These are phyloP conservation scores for Iguana delicatissima DNA, from an alignment of 2,797 vertebrate species.

Conservation along the genomic window DNA sequence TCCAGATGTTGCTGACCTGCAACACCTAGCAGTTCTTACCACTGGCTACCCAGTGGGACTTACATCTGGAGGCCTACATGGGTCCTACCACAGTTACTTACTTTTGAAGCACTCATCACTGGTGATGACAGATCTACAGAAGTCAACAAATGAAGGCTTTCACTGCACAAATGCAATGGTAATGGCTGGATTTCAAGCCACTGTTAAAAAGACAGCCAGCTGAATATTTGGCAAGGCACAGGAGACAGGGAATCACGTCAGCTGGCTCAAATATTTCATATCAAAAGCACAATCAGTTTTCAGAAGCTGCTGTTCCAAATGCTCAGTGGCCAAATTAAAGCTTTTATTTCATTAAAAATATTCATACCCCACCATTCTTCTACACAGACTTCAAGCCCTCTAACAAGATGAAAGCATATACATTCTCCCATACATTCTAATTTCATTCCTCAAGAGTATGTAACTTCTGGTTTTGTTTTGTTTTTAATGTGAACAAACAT, in stretches of 20 bases:
- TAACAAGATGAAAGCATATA: background rate
- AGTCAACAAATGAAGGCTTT: background rate
- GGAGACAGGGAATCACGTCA: background rate
- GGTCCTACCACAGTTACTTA: too few species aligned
- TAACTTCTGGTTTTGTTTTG: background rate
- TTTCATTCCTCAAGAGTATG: background rate
- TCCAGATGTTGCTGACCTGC: too few species aligned
- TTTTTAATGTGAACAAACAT: background rate
- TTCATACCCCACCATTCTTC: background rate
- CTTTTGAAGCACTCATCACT: too few species aligned
- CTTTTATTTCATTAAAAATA: background rate
- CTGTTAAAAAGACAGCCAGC: background rate
- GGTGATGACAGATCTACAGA: background rate
- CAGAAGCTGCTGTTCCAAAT: background rate
- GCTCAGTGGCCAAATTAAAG: background rate
- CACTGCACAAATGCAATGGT: background rate
- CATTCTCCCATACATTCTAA: background rate
- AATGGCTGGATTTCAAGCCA: background rate
- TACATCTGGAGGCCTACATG: too few species aligned
- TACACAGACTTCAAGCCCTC: background rate
- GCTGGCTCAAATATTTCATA: too few species aligned
- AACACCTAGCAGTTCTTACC: too few species aligned
- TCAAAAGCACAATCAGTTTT: background rate
- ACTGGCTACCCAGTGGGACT: too few species aligned
- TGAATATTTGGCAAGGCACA: background rate